Evolutionary conservation across 2,888 invertebrate genomes (phyloP).

Genomic region (Archips xylosteana): DNA sequence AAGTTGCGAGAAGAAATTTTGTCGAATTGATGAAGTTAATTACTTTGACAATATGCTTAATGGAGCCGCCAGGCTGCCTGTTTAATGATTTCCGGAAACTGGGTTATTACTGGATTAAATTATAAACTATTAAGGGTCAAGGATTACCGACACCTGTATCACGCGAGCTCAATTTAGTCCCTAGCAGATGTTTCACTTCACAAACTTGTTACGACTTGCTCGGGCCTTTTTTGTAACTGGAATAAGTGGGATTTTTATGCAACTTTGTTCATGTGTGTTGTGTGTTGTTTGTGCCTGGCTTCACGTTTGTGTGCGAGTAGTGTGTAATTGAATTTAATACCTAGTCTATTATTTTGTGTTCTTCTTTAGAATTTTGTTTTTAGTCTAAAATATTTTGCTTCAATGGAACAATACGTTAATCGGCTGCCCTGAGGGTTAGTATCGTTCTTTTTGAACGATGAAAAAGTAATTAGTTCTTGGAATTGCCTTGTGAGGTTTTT

Average conservation of each 20-base stretch:
- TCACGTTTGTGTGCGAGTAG: neutral
- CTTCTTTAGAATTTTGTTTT: constrained; percentile 49
- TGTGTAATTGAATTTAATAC: constrained; percentile 17
- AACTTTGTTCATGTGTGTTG: constrained; percentile 14
- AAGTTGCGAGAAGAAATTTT: constrained; percentile 53
- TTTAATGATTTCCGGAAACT: constrained; percentile 43
- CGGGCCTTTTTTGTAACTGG: constrained; percentile 16
- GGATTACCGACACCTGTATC: constrained; percentile 37
- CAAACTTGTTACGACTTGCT: constrained; percentile 37
- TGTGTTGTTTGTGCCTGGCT: neutral
- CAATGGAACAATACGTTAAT: constrained; percentile 68
- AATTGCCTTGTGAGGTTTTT: constrained; percentile 65
- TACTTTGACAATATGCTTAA: constrained; percentile 42
- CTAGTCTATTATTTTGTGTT: neutral
- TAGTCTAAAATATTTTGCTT: constrained; percentile 55
- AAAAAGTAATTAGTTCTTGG: constrained; percentile 57
- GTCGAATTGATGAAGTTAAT: constrained; percentile 59
- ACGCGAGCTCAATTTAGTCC: constrained; percentile 38
- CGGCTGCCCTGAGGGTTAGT: constrained; percentile 63
- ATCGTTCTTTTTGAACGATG: constrained; percentile 58
- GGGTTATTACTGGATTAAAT: constrained; percentile 39
- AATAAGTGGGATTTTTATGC: constrained; percentile 29
- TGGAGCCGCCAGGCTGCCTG: constrained; percentile 26
- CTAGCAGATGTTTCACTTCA: constrained; percentile 33
- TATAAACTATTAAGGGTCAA: constrained; percentile 41